Conservation (phyloP, 2,797 vertebrate species). For the Sphenodon punctatus region DNA sequence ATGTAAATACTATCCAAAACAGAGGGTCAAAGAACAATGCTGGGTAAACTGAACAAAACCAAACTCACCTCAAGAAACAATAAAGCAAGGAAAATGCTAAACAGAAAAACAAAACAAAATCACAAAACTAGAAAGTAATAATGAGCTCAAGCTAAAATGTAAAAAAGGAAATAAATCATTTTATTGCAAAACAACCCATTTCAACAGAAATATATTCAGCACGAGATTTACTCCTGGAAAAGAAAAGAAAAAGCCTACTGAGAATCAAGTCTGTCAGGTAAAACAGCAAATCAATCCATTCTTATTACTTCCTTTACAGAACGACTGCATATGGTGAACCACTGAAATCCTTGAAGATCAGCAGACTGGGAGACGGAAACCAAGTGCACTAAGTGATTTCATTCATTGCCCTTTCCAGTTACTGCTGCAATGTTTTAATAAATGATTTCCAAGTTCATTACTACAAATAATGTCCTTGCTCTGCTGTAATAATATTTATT, state of each 20-base stretch:
- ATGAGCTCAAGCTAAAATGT: background rate
- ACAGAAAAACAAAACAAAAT: slow-evolving; percentile 35
- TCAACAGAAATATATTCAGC: fast-evolving
- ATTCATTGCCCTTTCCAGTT: background rate
- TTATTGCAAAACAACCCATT: background rate
- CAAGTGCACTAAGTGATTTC: background rate
- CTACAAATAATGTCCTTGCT: fast-evolving
- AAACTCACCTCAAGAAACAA: slow-evolving; percentile 52
- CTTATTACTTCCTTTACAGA: fast-evolving
- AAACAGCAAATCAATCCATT: background rate
- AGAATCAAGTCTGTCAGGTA: slow-evolving; percentile 44
- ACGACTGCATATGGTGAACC: background rate
- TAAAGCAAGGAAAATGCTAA: slow-evolving; percentile 51
- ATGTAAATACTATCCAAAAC: background rate
- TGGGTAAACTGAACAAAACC: slow-evolving; percentile 14
- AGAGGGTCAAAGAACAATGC: background rate
- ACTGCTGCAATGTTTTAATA: background rate
- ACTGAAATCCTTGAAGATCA: background rate
- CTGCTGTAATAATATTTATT: too few species aligned
- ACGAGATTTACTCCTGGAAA: background rate
- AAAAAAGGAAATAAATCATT: background rate
- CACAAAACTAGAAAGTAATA: slow-evolving; percentile 26
- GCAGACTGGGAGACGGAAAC: background rate
- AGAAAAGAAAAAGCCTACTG: background rate
- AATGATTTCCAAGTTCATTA: background rate